Base-by-base conservation (phyloP, 2,113 vertebrate genomes). In the Ammospiza caudacuta region DNA sequence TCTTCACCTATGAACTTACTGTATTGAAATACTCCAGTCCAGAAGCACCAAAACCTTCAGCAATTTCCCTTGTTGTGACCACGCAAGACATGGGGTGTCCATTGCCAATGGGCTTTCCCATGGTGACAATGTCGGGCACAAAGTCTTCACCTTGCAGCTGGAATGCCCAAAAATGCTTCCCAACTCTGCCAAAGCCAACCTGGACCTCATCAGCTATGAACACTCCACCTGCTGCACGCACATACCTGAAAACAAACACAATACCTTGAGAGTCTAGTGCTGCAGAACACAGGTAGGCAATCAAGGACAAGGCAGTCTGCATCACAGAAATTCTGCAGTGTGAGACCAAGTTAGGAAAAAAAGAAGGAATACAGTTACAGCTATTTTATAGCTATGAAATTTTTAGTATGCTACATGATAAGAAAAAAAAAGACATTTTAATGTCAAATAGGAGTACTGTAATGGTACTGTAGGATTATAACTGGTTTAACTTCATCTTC, bases 51-150 rank as follows among this genome's bases (percentile, higher is more conserved):
- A 99, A 99, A 82, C 98, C 97, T 97, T 99, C 98, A 33, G 99
- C 99, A 43, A 99, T 98, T 93, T 99, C 98, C 91, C 83, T 98
- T 81, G 98, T 99, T 39, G 99, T 99, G 43, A 99, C 98, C 83
- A 99, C 99, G n/a, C 99, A 99, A 20, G 99, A 99, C 98, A 99
- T 96, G 14, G 99, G 99, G 92, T 99, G 99, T 3, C 99, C 99
- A 23, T 99, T 99, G 70, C 99, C 99, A 54, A 99, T 99, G 10
- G 99, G 99, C 85, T 99, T 99, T 29, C 99, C 99, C 99, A 99
- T 99, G 12, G 99, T 99, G 92, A 99, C 98, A 19, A 99, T 99
- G 90, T 99, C 99, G 4, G 99, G 99, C 46, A 99, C 97, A 66
- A 99, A 99, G 85, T 99, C 99, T 44, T 99, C 97, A 0, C 99